Percentiles rank a stretch among this genome's conserved stretches.
These are phyloP conservation scores for Sebastes nivosus DNA, from an alignment of 2,797 vertebrate genomes.

Conservation along the genomic window DNA sequence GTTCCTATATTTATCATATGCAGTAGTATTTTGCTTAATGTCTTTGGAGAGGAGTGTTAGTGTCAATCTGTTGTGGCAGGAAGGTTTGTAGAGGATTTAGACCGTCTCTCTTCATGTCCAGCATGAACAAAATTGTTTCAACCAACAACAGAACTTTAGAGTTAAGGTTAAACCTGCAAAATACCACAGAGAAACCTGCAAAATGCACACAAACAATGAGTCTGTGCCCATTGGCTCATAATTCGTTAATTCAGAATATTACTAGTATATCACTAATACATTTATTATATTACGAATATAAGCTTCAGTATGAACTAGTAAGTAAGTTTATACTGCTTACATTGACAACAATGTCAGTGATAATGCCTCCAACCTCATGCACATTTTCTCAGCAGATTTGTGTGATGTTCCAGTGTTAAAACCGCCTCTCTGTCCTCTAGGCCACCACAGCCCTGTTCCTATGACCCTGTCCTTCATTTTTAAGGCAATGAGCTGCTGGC, in stretches of 20 bases:
- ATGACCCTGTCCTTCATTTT: conserved; percentile 31
- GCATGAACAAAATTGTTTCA: background rate
- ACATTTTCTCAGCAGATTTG: conserved; percentile 1
- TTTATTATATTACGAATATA: background rate
- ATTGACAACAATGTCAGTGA: background rate
- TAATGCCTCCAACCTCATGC: background rate
- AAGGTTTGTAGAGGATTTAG: background rate
- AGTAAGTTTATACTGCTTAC: background rate
- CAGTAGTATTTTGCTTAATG: background rate
- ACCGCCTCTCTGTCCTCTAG: background rate
- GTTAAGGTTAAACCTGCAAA: background rate
- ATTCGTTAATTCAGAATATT: background rate
- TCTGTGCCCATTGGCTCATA: background rate
- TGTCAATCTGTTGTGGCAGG: background rate
- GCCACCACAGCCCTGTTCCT: background rate
- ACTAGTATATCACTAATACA: background rate
- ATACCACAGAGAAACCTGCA: background rate
- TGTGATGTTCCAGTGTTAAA: background rate
- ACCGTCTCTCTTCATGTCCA: background rate
- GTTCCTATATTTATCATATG: background rate
- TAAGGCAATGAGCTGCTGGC: conserved; percentile 28
- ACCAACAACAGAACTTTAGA: background rate
- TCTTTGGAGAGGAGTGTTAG: background rate
- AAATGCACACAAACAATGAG: background rate
- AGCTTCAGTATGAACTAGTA: background rate